Conservation (phyloP, 2,113 vertebrate species). For the Mesoclemmys tuberculata region DNA sequence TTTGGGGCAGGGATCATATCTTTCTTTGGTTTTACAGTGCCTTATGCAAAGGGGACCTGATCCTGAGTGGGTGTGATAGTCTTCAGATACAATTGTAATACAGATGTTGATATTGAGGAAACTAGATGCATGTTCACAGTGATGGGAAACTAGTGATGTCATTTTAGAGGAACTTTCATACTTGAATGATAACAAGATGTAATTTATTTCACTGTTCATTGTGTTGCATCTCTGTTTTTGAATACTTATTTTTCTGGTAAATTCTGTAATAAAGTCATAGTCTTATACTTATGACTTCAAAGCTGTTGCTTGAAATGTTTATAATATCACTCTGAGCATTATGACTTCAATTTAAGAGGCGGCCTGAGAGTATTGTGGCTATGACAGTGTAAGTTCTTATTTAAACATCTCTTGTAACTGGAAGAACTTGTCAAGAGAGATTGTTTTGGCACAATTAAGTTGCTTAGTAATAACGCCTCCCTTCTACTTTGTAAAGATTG, state of each 20-base stretch:
- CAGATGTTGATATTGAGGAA: not conserved
- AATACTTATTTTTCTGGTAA: not conserved
- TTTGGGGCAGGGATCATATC: fast-evolving
- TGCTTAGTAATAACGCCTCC: not conserved
- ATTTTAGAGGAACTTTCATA: fast-evolving
- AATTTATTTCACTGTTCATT: not conserved
- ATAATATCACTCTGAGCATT: not conserved
- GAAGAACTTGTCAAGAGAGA: not conserved
- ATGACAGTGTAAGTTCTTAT: not conserved
- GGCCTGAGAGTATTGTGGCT: not conserved
- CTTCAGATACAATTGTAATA: not conserved
- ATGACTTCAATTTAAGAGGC: not conserved
- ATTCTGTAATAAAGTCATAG: not conserved
- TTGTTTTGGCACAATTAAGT: not conserved
- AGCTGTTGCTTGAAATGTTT: constrained; percentile 1
- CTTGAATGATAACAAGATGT: not conserved
- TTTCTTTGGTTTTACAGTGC: fast-evolving
- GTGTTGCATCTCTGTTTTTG: not conserved
- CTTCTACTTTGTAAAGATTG: not conserved
- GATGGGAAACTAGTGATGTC: fast-evolving
- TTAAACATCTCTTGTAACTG: not conserved
- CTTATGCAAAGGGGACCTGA: fast-evolving
- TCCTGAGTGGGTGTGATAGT: not conserved
- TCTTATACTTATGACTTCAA: not conserved
- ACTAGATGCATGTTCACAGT: not conserved